Conservation (phyloP, 2,113 vertebrate species). For the Sylvilagus bachmani region DNA sequence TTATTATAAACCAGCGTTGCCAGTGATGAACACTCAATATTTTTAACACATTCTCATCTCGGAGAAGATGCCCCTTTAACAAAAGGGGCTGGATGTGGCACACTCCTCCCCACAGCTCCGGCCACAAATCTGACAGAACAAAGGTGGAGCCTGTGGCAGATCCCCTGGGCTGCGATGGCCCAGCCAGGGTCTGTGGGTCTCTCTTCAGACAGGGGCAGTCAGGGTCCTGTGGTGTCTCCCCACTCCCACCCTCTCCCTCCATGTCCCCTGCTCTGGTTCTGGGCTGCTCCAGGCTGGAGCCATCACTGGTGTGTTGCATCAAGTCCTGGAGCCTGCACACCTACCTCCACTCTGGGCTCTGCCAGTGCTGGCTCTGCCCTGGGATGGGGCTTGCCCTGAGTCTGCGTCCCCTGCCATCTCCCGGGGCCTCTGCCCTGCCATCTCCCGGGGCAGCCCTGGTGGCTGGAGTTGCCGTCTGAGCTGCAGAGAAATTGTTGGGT, state of each 20-base stretch:
- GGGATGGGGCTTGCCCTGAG: not conserved
- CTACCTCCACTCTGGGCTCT: not conserved
- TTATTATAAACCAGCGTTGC: slow-evolving; percentile 64
- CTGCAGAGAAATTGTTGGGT: not conserved
- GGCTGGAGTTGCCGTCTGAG: not conserved
- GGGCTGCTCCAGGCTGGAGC: not conserved
- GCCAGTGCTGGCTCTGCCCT: not conserved
- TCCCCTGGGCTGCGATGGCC: not conserved
- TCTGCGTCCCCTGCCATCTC: not conserved
- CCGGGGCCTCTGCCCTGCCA: rapidly evolving
- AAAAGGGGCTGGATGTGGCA: not conserved
- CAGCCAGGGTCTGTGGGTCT: not conserved
- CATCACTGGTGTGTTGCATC: not conserved
- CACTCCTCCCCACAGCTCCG: not conserved
- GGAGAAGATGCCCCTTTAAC: slow-evolving; percentile 29
- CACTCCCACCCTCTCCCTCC: not conserved
- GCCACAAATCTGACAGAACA: not conserved
- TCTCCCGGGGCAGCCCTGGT: not conserved
- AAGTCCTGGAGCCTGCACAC: not conserved
- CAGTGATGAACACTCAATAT: slow-evolving; percentile 72
- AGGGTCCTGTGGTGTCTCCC: rapidly evolving
- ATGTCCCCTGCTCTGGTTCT: not conserved
- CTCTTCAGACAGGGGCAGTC: not conserved
- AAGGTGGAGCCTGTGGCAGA: not conserved
- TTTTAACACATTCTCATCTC: slow-evolving; percentile 57